These are phyloP conservation scores for Anguilla japonica DNA, from an alignment of 2,113 vertebrate species.

Conservation along the genomic window DNA sequence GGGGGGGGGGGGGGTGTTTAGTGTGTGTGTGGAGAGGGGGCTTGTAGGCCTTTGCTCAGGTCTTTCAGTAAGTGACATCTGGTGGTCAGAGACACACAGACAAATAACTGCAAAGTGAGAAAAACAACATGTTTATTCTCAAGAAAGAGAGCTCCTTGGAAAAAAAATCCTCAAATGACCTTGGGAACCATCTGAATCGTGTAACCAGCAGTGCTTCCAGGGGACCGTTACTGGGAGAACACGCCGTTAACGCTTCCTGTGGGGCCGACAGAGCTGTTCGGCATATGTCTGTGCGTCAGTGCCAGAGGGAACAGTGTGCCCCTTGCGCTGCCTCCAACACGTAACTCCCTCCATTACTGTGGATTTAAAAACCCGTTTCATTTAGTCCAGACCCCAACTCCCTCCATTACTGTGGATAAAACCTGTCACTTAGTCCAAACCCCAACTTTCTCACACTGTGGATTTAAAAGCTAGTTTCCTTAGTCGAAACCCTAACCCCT, in stretches of 20 bases:
- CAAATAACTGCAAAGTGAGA: background rate
- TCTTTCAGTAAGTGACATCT: background rate
- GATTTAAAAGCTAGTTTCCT: too few relatives aligned
- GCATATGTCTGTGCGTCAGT: background rate
- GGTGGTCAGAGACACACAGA: background rate
- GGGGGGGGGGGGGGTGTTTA: too few relatives aligned
- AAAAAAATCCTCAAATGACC: background rate
- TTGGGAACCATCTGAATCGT: background rate
- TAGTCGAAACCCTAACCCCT: too few relatives aligned
- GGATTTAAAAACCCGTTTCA: too few relatives aligned
- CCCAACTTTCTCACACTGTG: too few relatives aligned
- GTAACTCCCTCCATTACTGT: too few relatives aligned
- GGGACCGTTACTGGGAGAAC: background rate
- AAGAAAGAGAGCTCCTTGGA: background rate
- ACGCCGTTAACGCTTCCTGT: background rate
- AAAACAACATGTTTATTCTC: background rate
- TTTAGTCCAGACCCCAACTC: too few relatives aligned
- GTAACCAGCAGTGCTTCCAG: background rate
- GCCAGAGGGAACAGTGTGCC: background rate
- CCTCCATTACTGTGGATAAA: too few relatives aligned
- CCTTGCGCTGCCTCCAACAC: background rate
- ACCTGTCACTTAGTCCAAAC: too few relatives aligned
- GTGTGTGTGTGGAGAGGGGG: too few relatives aligned
- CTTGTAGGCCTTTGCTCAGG: background rate
- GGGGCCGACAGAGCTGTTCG: background rate